Conservation (phyloP, 2,888 invertebrate genomes). For the Coremacera marginata region DNA sequence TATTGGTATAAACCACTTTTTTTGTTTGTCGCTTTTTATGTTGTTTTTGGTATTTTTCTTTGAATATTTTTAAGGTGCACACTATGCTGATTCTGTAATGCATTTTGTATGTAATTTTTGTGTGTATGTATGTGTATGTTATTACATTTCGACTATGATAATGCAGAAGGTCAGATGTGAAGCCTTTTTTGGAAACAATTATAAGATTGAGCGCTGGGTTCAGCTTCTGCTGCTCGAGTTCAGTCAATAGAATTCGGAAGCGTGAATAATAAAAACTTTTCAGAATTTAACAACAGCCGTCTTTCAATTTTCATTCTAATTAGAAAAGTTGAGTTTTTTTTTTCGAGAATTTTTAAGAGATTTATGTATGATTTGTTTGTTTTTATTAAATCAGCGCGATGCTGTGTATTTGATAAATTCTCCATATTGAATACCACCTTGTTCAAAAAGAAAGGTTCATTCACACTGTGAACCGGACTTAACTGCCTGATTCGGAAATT, state of each 20-base stretch:
- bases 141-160: conserved; percentile 7
- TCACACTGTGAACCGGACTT: no score
- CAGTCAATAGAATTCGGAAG: neutral
- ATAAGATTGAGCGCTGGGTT: neutral
- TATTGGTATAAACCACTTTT: neutral
- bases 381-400: no score
- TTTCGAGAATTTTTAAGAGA: no score
- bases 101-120: neutral
- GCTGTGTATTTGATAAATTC: no score
- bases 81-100: neutral
- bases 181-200: neutral
- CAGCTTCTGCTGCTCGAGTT: neutral
- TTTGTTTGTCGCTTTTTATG: conserved; percentile 8
- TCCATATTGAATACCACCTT: no score
- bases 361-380: no score
- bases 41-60: neutral
- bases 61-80: neutral
- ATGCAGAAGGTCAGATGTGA: conserved; percentile 37
- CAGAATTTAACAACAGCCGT: no score
- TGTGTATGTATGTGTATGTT: neutral
- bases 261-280: no score
- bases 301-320: neutral
- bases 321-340: no score
- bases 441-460: no score
- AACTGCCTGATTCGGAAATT: no score